Evolutionary conservation across 2,797 vertebrate species (phyloP).

Genomic region (Smutsia gigantea): DNA sequence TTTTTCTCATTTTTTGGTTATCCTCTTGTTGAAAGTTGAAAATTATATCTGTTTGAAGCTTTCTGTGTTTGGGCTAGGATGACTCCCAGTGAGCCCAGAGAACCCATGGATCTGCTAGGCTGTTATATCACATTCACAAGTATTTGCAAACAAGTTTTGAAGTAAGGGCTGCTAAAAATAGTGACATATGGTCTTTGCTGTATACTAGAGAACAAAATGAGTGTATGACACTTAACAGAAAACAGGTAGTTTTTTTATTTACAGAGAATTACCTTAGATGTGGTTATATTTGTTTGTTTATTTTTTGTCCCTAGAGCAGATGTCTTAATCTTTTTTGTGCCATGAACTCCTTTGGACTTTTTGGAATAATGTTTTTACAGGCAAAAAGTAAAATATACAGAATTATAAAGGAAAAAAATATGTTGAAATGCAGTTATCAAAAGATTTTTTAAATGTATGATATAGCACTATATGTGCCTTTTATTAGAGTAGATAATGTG

Average conservation of each 20-base stretch:
- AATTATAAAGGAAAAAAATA: conserved; percentile 50
- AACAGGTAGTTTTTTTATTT: background rate
- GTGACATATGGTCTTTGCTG: background rate
- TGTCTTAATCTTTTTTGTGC: conserved; percentile 43
- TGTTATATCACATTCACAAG: conserved; percentile 44
- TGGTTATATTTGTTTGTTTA: conserved; percentile 42
- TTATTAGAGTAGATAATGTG: conserved; percentile 42
- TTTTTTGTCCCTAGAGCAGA: background rate
- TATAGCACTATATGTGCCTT: conserved; percentile 22
- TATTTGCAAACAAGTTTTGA: conserved; percentile 64
- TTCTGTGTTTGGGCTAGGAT: conserved; percentile 56
- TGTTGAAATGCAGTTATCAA: conserved; percentile 35
- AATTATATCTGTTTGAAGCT: conserved; percentile 38
- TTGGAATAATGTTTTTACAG: conserved; percentile 46
- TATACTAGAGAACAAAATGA: conserved; percentile 33
- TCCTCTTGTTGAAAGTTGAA: conserved; percentile 29
- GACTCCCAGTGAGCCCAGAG: background rate
- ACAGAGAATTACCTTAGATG: conserved; percentile 7
- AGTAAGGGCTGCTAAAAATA: conserved; percentile 64
- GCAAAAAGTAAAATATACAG: conserved; percentile 32
- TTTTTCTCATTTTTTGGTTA: background rate
- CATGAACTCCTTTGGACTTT: conserved; percentile 21
- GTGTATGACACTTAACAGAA: conserved; percentile 20
- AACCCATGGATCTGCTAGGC: background rate
- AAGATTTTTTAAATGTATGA: background rate